phyloP scores from a whole-genome alignment of 2,113 vertebrate genomes.

The sheep (Ovis aries) region DNA sequence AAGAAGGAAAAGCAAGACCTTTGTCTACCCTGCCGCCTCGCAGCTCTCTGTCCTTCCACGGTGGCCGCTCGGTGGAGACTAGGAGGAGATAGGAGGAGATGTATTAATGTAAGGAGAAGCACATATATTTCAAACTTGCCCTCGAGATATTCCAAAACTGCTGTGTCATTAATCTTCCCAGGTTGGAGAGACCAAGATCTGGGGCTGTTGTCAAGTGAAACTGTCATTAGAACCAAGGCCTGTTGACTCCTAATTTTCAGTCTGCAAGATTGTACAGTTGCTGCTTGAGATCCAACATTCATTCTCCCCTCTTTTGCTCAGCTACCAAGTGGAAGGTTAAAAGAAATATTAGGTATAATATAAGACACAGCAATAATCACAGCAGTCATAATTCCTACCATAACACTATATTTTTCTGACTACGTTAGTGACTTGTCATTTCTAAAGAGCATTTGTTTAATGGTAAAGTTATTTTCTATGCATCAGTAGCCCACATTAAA shows the following conservation, averaged over 20 bases:
- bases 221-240: background rate
- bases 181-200: background rate
- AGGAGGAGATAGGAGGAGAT: background rate
- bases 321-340: conserved; percentile 21
- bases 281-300: background rate
- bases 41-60: background rate
- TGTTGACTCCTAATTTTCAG: conserved; percentile 19
- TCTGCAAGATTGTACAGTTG: background rate
- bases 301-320: background rate
- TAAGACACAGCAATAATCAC: conserved; percentile 8
- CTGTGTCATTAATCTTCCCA: conserved; percentile 4
- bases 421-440: conserved; percentile 9
- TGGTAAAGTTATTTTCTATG: conserved; percentile 15
- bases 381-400: background rate
- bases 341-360: conserved; percentile 17
- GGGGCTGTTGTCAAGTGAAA: background rate
- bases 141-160: background rate
- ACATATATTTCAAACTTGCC: conserved; percentile 24
- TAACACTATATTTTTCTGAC: background rate
- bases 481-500: background rate
- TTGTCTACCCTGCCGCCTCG: fast-evolving
- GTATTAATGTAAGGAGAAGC: background rate
- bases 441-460: conserved; percentile 42
- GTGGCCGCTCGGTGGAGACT: background rate
- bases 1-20: background rate